These are phyloP conservation scores for Rhamphomyia laevipes DNA, from an alignment of 2,888 invertebrate species.

Conservation along the genomic window DNA sequence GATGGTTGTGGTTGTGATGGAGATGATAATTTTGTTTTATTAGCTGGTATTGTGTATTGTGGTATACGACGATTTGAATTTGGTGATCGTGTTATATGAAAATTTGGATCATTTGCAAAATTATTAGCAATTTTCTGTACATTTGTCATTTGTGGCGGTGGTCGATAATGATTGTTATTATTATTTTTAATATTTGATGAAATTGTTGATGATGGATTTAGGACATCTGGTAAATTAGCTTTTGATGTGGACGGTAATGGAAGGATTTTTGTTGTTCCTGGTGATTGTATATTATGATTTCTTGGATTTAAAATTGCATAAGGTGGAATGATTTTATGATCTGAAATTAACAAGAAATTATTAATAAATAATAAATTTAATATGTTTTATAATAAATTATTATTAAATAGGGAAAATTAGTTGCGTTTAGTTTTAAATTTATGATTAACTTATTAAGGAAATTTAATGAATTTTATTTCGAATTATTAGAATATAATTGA, in stretches of 20 bases:
- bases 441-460: too few species aligned
- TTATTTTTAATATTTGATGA: background rate
- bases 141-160: conserved; percentile 19
- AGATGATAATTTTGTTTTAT: conserved; percentile 8
- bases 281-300: conserved; percentile 1
- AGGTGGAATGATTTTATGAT: conserved; percentile 11
- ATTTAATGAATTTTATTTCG: too few species aligned
- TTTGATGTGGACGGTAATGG: conserved; percentile 8
- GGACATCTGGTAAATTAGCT: background rate
- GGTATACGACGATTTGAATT: conserved; percentile 17
- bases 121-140: conserved; percentile 28
- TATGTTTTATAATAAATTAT: background rate
- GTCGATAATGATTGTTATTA: background rate
- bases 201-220: conserved; percentile 4
- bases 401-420: background rate
- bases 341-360: background rate
- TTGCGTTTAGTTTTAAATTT: background rate
- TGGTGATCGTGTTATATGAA: conserved; percentile 18
- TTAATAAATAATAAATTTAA: background rate
- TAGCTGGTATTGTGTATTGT: conserved; percentile 19
- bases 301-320: conserved; percentile 14
- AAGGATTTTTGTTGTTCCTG: conserved; percentile 1
- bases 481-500: too few species aligned
- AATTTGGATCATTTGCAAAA: conserved; percentile 27
- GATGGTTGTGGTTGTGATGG: conserved; percentile 9